Evolutionary conservation across 2,797 vertebrate genomes (phyloP).

Genomic region (Galaxias olidus): DNA sequence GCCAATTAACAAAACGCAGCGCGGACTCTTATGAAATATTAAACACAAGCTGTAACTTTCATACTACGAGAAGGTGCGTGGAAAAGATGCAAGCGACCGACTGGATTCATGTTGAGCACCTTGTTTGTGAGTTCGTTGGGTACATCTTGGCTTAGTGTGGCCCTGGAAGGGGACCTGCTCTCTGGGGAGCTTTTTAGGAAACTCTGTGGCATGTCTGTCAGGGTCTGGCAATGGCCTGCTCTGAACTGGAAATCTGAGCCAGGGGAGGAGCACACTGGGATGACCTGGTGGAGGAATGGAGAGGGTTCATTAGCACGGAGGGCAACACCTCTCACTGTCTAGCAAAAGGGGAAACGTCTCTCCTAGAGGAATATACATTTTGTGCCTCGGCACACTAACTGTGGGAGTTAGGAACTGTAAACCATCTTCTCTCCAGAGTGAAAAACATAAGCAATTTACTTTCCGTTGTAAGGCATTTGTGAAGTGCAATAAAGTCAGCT

Average conservation of each 20-base stretch:
- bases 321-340: not conserved
- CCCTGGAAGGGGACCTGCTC: constrained; percentile 61
- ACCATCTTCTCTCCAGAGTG: not conserved
- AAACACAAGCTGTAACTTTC: not conserved
- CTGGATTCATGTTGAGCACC: constrained; percentile 62
- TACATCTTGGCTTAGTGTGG: constrained; percentile 57
- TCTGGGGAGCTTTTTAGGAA: constrained; percentile 73
- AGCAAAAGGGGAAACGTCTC: constrained; percentile 1
- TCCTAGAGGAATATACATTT: not conserved
- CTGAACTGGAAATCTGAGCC: constrained; percentile 48
- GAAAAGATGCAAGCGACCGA: not conserved
- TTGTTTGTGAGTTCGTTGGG: constrained; percentile 74
- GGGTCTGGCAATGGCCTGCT: constrained; percentile 49
- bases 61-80: not conserved
- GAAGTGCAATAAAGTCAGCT: not conserved
- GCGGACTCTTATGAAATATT: not conserved
- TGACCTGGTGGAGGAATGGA: constrained; percentile 70
- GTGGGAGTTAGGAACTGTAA: too few relatives aligned
- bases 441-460: not conserved
- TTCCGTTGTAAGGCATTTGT: not conserved
- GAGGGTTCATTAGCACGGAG: constrained; percentile 19
- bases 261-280: constrained; percentile 65
- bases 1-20: constrained; percentile 58
- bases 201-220: constrained; percentile 68
- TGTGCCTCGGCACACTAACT: not conserved